Percentiles rank a stretch among this genome's conserved stretches.
These are phyloP conservation scores for Nineta flava DNA, from an alignment of 2,888 invertebrate species.

Conservation along the genomic window DNA sequence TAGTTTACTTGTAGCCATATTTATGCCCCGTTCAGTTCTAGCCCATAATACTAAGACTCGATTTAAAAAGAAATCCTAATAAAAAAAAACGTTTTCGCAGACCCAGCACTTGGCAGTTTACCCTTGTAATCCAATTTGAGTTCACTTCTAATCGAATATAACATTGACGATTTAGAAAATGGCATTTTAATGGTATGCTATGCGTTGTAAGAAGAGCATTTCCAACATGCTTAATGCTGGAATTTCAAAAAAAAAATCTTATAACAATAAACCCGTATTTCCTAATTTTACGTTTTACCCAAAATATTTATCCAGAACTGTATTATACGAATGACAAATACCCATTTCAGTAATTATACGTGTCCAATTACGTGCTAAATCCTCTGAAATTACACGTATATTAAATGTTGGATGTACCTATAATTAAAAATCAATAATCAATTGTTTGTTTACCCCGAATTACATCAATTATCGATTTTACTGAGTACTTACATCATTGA, in stretches of 20 bases:
- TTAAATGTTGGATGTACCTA: conserved; percentile 33
- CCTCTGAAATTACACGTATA: conserved; percentile 31
- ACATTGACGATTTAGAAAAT: conserved; percentile 29
- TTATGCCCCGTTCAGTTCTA: no score
- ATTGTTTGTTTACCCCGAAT: no score
- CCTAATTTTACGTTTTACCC: conserved; percentile 26
- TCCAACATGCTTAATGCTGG: no score
- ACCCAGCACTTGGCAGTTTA: conserved; percentile 17
- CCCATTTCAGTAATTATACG: conserved; percentile 49
- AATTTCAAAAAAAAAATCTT: no score
- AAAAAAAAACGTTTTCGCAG: no score
- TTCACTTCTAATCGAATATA: conserved; percentile 30
- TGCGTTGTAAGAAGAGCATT: conserved; percentile 7
- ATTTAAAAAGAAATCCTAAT: no score
- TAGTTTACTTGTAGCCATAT: no score
- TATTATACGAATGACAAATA: conserved; percentile 45
- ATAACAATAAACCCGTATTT: no score
- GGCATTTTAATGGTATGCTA: conserved; percentile 20
- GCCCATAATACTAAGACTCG: no score
- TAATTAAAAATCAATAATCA: conserved; percentile 1
- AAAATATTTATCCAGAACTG: conserved; percentile 33
- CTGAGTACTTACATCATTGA: no score
- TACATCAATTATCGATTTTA: no score
- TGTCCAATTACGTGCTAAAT: conserved; percentile 26
- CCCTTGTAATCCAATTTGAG: conserved; percentile 22